phyloP scores from a whole-genome alignment of 2,113 vertebrate genomes.

The Aix galericulata region DNA sequence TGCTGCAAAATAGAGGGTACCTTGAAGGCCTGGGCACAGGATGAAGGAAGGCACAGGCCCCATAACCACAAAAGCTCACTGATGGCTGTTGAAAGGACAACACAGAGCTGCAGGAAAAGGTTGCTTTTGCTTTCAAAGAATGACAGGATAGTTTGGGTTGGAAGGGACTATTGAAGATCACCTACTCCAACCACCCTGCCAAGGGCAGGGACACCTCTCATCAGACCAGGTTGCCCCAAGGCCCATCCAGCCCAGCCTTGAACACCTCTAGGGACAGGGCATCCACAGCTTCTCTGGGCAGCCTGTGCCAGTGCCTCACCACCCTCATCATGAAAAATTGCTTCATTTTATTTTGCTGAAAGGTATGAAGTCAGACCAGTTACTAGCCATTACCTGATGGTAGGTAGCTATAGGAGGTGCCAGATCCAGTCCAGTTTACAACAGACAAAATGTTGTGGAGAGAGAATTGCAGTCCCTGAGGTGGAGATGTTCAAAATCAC shows the following conservation, averaged over 20 bases:
- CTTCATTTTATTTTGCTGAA: not conserved
- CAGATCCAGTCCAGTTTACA: not conserved
- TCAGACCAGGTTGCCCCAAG: not conserved
- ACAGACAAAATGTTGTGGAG: not conserved
- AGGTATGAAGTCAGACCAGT: not conserved
- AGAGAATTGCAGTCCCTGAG: not conserved
- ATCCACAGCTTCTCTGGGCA: not conserved
- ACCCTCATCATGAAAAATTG: not conserved
- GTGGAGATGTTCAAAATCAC: not conserved
- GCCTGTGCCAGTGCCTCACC: not conserved
- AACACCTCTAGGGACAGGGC: not conserved
- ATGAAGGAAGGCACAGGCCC: not conserved
- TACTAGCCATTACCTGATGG: not conserved
- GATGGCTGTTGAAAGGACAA: not conserved
- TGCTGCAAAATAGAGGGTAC: too few relatives aligned
- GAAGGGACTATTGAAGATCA: not conserved
- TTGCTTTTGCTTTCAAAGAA: not conserved
- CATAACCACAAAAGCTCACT: rapidly evolving
- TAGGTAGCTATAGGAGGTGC: not conserved
- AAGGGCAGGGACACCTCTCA: not conserved
- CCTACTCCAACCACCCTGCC: not conserved
- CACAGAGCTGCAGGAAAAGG: not conserved
- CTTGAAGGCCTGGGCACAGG: not conserved
- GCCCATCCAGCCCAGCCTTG: not conserved
- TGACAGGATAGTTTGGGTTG: not conserved